Percentiles rank a stretch among this genome's conserved stretches.
These are phyloP conservation scores for Scolopax mira DNA, from an alignment of 2,113 vertebrate species.

Conservation along the genomic window DNA sequence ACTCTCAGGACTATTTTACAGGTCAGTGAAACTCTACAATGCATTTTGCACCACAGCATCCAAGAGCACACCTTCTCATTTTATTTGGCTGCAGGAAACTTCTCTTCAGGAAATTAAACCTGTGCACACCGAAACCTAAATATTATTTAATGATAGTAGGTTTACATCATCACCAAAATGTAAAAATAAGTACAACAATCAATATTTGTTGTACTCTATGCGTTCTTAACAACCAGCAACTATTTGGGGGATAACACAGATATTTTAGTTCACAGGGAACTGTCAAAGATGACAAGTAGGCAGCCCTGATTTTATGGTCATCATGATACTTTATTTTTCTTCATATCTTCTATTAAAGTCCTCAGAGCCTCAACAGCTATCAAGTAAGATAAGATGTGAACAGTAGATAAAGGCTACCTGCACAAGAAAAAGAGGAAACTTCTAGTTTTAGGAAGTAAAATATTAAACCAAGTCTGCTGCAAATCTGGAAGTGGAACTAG, in stretches of 20 bases:
- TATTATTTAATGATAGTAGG: not conserved
- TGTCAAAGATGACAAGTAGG: not conserved
- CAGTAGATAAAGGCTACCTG: not conserved
- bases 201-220: rapidly evolving
- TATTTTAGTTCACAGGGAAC: not conserved
- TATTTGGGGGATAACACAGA: not conserved
- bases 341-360: not conserved
- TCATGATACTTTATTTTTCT: not conserved
- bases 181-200: not conserved
- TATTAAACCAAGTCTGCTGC: not conserved
- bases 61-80: not conserved
- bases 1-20: not conserved
- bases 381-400: not conserved
- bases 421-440: not conserved
- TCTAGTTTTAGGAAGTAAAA: not conserved
- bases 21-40: not conserved
- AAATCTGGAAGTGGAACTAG: not conserved
- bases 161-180: not conserved
- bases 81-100: not conserved
- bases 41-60: not conserved
- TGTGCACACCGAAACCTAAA: not conserved
- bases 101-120: not conserved
- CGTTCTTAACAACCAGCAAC: not conserved
- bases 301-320: not conserved
- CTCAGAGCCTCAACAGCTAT: not conserved